Evolutionary conservation across 2,888 invertebrate species (phyloP).

Genomic region (Diloba caeruleocephala): DNA sequence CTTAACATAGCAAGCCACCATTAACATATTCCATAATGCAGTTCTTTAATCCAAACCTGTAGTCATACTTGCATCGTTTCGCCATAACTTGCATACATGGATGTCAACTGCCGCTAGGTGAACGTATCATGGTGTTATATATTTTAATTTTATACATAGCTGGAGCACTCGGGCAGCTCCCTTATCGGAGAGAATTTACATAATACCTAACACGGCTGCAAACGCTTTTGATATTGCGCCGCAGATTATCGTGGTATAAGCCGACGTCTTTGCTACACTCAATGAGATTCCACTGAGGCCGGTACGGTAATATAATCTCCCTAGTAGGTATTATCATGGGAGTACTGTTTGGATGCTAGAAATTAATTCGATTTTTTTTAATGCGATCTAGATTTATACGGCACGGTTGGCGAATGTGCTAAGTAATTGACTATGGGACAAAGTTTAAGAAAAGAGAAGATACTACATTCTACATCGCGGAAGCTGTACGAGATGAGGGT

Average conservation of each 20-base stretch:
- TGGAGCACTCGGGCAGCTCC: conserved; percentile 57
- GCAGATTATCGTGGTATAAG: conserved; percentile 75
- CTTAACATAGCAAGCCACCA: too few species aligned
- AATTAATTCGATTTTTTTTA: conserved; percentile 38
- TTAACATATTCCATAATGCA: too few species aligned
- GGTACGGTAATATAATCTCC: conserved; percentile 50
- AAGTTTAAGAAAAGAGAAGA: too few species aligned
- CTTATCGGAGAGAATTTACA: conserved; percentile 78
- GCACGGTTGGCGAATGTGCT: too few species aligned
- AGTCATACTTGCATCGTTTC: conserved; percentile 23
- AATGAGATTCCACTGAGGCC: conserved; percentile 64
- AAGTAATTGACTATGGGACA: too few species aligned
- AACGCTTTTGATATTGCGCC: conserved; percentile 76
- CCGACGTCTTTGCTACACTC: conserved; percentile 68
- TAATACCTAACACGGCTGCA: conserved; percentile 74
- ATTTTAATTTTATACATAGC: conserved; percentile 72
- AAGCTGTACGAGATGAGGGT: too few species aligned
- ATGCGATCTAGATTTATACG: neutral
- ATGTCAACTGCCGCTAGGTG: conserved; percentile 47
- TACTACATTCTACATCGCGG: too few species aligned
- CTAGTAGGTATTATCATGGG: conserved; percentile 52
- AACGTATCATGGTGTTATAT: conserved; percentile 62
- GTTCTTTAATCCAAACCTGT: too few species aligned
- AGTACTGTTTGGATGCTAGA: conserved; percentile 43
- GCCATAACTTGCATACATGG: conserved; percentile 31